phyloP scores from a whole-genome alignment of 2,113 vertebrate species.

The Hirundichthys speculiger region DNA sequence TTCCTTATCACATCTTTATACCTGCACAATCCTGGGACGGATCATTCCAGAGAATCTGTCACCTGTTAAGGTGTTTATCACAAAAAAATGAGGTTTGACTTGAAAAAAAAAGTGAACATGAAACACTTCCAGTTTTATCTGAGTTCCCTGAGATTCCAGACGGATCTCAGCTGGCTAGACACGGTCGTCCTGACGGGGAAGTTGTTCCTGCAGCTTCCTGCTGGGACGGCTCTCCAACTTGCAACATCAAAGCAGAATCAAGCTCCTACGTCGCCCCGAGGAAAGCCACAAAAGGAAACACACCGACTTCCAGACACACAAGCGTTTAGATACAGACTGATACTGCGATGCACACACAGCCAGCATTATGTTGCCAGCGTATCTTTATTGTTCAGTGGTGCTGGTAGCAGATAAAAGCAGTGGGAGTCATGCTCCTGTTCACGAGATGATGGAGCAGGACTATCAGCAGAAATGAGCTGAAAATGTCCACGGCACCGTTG shows the following conservation, averaged over 20 bases:
- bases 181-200: slow-evolving; percentile 9
- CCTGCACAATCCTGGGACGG: too few relatives aligned
- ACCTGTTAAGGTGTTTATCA: not conserved
- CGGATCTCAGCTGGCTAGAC: slow-evolving; percentile 31
- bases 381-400: slow-evolving; percentile 43
- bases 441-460: slow-evolving; percentile 13
- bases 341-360: slow-evolving; percentile 22
- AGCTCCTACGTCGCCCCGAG: slow-evolving; percentile 13
- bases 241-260: slow-evolving; percentile 42
- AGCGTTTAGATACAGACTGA: slow-evolving; percentile 40
- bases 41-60: too few relatives aligned
- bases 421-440: slow-evolving; percentile 16
- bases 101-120: slow-evolving; percentile 5
- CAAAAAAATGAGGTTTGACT: not conserved
- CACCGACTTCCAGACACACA: slow-evolving; percentile 23
- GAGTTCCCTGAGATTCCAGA: slow-evolving; percentile 25
- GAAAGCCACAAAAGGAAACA: slow-evolving; percentile 20
- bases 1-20: too few relatives aligned
- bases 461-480: slow-evolving; percentile 18
- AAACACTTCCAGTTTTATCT: slow-evolving; percentile 5
- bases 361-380: slow-evolving; percentile 17
- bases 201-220: slow-evolving; percentile 29
- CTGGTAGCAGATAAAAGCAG: slow-evolving; percentile 41
- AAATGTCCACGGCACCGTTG: slow-evolving; percentile 13
- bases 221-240: slow-evolving; percentile 16